Conservation (phyloP, 2,113 vertebrate genomes). For the Chlamydotis undulata region DNA sequence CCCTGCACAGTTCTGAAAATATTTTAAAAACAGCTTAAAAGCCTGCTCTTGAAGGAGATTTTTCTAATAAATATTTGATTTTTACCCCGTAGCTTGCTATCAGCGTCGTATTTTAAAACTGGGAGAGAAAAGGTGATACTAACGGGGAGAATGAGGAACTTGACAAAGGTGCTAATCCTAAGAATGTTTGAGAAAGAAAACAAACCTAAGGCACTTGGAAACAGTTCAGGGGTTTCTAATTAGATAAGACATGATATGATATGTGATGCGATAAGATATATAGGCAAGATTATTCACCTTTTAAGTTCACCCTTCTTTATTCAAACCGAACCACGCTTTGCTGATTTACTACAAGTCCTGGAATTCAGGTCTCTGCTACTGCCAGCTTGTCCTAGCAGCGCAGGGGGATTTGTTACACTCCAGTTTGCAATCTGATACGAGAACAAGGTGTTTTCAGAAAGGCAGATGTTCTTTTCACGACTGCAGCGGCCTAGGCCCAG, state of each 20-base stretch:
- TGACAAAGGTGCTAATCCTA: neutral
- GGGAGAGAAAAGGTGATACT: neutral
- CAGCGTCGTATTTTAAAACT: neutral
- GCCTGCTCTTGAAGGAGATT: neutral
- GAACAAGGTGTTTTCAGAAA: neutral
- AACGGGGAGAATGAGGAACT: neutral
- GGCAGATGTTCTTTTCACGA: neutral
- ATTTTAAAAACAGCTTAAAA: neutral
- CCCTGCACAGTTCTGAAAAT: neutral
- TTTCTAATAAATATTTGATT: neutral
- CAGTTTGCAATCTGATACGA: neutral
- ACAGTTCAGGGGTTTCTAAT: slow-evolving; percentile 3
- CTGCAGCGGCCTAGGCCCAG: neutral
- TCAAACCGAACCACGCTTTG: neutral
- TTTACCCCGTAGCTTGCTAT: neutral
- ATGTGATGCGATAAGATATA: neutral
- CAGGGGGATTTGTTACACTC: neutral
- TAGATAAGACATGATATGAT: neutral
- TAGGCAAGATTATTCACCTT: neutral
- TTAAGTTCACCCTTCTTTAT: neutral
- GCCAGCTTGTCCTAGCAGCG: neutral
- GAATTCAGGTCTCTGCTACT: neutral
- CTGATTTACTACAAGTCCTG: neutral
- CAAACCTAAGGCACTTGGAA: slow-evolving; percentile 19
- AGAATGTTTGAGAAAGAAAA: neutral